Evolutionary conservation across 2,113 vertebrate species (phyloP), one percentile per base, ranked within the genome.

Genomic region (Ia io): DNA sequence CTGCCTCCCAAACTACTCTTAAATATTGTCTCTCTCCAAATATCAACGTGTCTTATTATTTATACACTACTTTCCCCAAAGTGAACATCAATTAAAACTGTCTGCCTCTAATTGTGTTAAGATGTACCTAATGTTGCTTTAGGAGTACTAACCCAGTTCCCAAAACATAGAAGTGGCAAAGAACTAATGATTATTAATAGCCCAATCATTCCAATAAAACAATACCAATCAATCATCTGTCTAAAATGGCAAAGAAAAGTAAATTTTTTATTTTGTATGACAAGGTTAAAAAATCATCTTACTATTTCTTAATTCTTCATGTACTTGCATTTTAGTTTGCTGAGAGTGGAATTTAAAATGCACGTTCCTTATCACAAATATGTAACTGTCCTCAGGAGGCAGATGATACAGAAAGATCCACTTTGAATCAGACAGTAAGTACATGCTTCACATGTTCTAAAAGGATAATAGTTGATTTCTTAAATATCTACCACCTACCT

Each of bases 71-170:
- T 42, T 73, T 93, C 40, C n/a, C 70, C 83, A 94, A 97, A 73
- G 84, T 94, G 83, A 96, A 87, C 63, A 93, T 83, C 79, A 91
- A 16, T 90, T 91, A 96, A 11, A 97, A 94, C 20, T 93, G 12
- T 49, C 84, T 92, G 9, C 13, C 51, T 97, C 76, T 89, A 94
- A 95, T 47, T 89, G 32, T 71, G 37, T 40, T 90, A 88, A 92
- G 37, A 94, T 30, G 65, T 79, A 56, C 63, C 83, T 93, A 90
- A 44, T 56, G 47, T 90, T 85, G 94, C 37, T 92, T 83, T 63
- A 84, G 44, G 28, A 94, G 35, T 77, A 85, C 32, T 91, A 97
- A 88, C 20, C 13, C 70, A 89, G 56, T 37, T 89, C 69, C 83
- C 89, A 76, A 95, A 96, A 79, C 44, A 94, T 0, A 88, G 40